Base-by-base conservation (phyloP, 2,797 vertebrate genomes). In the Sparus aurata region DNA sequence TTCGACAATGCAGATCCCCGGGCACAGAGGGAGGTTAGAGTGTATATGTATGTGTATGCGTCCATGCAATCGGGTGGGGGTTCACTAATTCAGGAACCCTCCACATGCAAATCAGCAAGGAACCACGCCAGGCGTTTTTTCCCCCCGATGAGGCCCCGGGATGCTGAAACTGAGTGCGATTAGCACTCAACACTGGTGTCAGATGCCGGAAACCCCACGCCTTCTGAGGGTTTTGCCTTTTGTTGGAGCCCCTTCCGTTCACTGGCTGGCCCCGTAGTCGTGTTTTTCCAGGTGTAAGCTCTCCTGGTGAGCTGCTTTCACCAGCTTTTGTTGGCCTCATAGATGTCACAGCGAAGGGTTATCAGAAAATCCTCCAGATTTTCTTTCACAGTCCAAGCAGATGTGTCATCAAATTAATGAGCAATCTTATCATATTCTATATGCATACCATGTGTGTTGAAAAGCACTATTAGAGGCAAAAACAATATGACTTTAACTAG, bases 1-100 rank as follows among this genome's bases (percentile, higher is more conserved):
- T 92, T 92, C 73, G 64, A 91, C 91, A 90, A 87, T 88, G 91
- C 87, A 77, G 89, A 86, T 89, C 85, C 72, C 84, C 27, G 7
- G 84, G 68, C 62, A 1, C 69, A 25, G 74, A 49, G 57, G 77
- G 83, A 53, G 68, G 52, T 64, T 77, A 66, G 69, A 76, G 82
- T 69, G 70, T 86, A 70, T 75, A 47, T 73, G 70, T 65, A 71
- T 52, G 58, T 73, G 77, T 77, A 41, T 75, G 61, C 6, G 46
- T 73, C 57, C 46, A 13, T 18, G 41, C 34, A 20, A 60, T 52
- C 23, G 47, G 20, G 38, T 47, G n/a, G 18, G 41, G 67, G 17
- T 13, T 84, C 82, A 77, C 71, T 60, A 69, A 87, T 77, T 84
- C 76, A 88, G 80, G 79, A 91, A 91, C 77, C 75, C 86, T 88